Conservation (phyloP, 2,888 invertebrate species). For the Lasius fuliginosus region DNA sequence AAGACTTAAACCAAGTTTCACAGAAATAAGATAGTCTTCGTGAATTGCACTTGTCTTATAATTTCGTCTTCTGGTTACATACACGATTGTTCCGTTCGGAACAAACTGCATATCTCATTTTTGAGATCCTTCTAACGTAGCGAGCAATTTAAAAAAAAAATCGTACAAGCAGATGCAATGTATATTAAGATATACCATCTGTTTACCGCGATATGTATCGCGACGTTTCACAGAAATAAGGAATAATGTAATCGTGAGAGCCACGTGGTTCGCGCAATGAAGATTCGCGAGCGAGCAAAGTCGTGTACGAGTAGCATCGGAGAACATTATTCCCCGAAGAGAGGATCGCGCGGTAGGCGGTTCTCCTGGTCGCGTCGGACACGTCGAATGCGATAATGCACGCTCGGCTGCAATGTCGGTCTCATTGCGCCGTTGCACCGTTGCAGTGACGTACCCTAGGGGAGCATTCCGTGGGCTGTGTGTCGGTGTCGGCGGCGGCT, state of each 20-base stretch:
- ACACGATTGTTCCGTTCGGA: background rate
- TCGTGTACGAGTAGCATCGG: slow-evolving; percentile 26
- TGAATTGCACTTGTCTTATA: slow-evolving; percentile 11
- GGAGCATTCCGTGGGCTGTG: slow-evolving; percentile 62
- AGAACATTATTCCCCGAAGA: slow-evolving; percentile 58
- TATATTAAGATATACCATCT: slow-evolving; percentile 8
- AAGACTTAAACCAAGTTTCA: background rate
- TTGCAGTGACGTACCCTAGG: slow-evolving; percentile 77
- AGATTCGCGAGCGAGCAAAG: slow-evolving; percentile 31
- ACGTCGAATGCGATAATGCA: slow-evolving; percentile 75
- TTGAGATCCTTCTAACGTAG: background rate
- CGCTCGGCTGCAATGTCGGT: slow-evolving; percentile 69
- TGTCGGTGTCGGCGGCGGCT: slow-evolving; percentile 39
- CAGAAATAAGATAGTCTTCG: slow-evolving; percentile 17
- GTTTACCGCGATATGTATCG: slow-evolving; percentile 2
- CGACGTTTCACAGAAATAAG: slow-evolving; percentile 20
- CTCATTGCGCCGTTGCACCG: slow-evolving; percentile 61
- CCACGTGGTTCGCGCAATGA: slow-evolving; percentile 10
- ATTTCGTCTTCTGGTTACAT: background rate
- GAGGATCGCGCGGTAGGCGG: slow-evolving; percentile 49
- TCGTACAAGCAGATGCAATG: slow-evolving; percentile 10
- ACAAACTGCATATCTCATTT: background rate
- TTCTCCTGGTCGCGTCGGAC: slow-evolving; percentile 63
- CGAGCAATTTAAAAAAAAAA: background rate
- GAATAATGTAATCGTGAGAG: background rate